Conservation (phyloP, 2,797 vertebrate genomes). For the Megalops cyprinoides region DNA sequence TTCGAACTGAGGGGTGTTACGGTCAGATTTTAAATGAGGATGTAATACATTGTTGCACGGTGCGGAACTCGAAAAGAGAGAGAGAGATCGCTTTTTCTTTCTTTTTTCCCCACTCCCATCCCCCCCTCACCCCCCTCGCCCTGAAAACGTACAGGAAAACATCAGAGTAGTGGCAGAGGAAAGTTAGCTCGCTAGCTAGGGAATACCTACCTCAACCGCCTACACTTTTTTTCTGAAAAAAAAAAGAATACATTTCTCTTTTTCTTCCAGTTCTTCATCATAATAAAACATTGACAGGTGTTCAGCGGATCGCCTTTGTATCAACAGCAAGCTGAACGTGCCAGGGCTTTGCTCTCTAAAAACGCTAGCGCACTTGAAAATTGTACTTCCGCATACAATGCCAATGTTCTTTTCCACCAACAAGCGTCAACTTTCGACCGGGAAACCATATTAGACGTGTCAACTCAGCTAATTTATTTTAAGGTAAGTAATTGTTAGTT, state of each 20-base stretch:
- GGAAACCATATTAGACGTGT: conserved; percentile 13
- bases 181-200: neutral
- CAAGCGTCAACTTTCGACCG: conserved; percentile 18
- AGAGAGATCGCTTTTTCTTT: conserved; percentile 7
- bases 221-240: neutral
- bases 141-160: neutral
- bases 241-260: neutral
- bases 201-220: neutral
- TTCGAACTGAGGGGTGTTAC: neutral
- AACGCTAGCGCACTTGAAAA: neutral
- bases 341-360: neutral
- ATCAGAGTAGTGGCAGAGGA: neutral
- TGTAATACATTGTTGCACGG: neutral
- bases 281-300: neutral
- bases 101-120: neutral
- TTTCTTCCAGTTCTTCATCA: neutral
- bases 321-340: neutral
- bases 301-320: neutral
- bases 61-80: neutral
- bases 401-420: neutral
- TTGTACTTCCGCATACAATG: conserved; percentile 15
- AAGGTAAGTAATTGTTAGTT: neutral
- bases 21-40: neutral
- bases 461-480: conserved; percentile 8
- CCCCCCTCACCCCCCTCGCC: no score